Evolutionary conservation across 2,888 invertebrate genomes (phyloP).

Genomic region (Ennomos quercinarius): DNA sequence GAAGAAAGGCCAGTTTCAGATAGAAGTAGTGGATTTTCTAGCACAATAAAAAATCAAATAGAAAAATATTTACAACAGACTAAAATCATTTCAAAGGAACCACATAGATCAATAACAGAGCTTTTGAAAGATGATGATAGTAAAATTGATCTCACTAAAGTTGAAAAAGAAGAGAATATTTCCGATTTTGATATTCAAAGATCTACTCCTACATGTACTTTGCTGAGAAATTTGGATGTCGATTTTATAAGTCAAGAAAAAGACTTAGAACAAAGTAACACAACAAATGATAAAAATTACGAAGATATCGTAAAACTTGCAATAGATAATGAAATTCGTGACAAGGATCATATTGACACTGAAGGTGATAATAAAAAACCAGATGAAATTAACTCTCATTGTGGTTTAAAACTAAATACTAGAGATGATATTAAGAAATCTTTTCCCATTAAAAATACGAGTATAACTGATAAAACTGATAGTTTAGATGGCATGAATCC

Average conservation of each 20-base stretch:
- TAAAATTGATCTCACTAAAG: not conserved
- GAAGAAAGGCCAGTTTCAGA: conserved; percentile 38
- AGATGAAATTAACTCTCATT: not conserved
- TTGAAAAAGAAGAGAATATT: conserved; percentile 3
- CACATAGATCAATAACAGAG: conserved; percentile 38
- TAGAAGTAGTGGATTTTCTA: conserved; percentile 57
- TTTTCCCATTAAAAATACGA: not conserved
- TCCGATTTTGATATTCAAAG: no score
- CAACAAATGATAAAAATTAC: not conserved
- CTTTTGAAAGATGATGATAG: conserved; percentile 35
- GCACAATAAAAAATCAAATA: conserved; percentile 63
- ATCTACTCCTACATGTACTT: no score
- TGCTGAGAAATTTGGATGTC: not conserved
- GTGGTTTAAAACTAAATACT: not conserved
- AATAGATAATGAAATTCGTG: not conserved
- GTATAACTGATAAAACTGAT: not conserved
- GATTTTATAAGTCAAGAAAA: not conserved
- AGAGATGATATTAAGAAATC: not conserved
- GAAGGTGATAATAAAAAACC: not conserved
- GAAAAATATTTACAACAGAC: conserved; percentile 60
- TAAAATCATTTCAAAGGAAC: conserved; percentile 29
- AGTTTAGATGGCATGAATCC: not conserved
- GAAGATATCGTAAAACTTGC: not conserved
- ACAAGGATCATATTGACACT: not conserved
- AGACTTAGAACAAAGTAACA: conserved; percentile 26